Conservation (phyloP, 1,140 invertebrate genomes). For the Drosophila suzukii region DNA sequence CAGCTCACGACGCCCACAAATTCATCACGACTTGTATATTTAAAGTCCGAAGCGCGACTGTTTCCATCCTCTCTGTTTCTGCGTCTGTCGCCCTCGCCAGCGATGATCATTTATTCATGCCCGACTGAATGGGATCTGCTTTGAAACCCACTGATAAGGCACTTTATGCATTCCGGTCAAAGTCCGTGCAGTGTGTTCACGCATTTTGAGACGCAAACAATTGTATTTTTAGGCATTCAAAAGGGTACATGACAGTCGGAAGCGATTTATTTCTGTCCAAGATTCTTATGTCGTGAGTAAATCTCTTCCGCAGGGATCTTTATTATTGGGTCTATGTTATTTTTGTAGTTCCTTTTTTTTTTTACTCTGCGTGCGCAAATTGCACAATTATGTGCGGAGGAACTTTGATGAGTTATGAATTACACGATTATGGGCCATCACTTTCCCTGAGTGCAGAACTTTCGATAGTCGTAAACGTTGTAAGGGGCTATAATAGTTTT, state of each 20-base stretch:
- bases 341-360: too few relatives aligned
- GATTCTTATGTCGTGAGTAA: neutral
- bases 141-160: slow-evolving; percentile 24
- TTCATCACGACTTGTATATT: slow-evolving; percentile 8
- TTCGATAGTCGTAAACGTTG: slow-evolving; percentile 9
- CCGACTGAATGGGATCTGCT: slow-evolving; percentile 23
- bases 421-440: neutral
- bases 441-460: slow-evolving; percentile 18
- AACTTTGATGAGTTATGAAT: neutral
- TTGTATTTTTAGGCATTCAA: slow-evolving; percentile 2
- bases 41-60: slow-evolving; percentile 6
- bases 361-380: too few relatives aligned
- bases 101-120: slow-evolving; percentile 13
- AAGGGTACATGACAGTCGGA: neutral
- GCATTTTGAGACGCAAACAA: slow-evolving; percentile 25
- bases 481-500: slow-evolving; percentile 2
- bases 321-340: too few relatives aligned
- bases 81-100: neutral
- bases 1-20: slow-evolving; percentile 17
- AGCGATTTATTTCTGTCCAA: slow-evolving; percentile 8
- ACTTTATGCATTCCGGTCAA: slow-evolving; percentile 26
- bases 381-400: neutral
- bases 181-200: slow-evolving; percentile 25
- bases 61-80: neutral
- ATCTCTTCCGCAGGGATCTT: neutral